These are phyloP conservation scores for Pantherophis vulpinus DNA, from an alignment of 2,797 vertebrate species.

Conservation along the genomic window DNA sequence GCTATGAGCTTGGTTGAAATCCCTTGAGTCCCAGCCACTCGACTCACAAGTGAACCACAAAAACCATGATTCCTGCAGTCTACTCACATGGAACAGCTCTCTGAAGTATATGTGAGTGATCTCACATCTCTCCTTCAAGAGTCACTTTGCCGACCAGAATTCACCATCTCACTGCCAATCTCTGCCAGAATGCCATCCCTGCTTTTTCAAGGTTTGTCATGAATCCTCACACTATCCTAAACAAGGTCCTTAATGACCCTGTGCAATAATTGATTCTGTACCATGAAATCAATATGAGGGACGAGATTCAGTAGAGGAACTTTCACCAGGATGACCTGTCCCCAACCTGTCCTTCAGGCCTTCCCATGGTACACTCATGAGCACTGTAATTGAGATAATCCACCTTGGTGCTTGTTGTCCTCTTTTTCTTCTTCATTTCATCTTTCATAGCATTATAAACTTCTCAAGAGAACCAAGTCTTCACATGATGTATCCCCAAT, in stretches of 20 bases:
- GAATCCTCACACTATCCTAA: neutral
- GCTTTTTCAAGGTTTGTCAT: neutral
- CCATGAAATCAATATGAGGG: neutral
- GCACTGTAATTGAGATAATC: neutral
- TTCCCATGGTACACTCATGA: neutral
- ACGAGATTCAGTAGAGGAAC: neutral
- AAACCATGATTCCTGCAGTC: neutral
- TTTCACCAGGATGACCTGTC: neutral
- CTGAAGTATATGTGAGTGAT: neutral
- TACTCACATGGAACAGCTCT: neutral
- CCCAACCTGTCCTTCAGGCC: neutral
- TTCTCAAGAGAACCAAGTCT: neutral
- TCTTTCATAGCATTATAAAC: neutral
- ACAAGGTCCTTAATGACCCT: neutral
- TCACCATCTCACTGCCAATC: neutral
- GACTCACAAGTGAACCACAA: neutral
- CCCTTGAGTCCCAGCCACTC: neutral
- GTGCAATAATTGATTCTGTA: neutral
- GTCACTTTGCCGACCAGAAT: neutral
- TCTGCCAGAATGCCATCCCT: neutral
- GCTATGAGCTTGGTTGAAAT: neutral
- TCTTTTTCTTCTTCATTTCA: neutral
- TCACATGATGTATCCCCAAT: neutral
- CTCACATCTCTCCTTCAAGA: neutral
- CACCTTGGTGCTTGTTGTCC: neutral